phyloP scores from a whole-genome alignment of 2,797 vertebrate species.

The Tapirus indicus region DNA sequence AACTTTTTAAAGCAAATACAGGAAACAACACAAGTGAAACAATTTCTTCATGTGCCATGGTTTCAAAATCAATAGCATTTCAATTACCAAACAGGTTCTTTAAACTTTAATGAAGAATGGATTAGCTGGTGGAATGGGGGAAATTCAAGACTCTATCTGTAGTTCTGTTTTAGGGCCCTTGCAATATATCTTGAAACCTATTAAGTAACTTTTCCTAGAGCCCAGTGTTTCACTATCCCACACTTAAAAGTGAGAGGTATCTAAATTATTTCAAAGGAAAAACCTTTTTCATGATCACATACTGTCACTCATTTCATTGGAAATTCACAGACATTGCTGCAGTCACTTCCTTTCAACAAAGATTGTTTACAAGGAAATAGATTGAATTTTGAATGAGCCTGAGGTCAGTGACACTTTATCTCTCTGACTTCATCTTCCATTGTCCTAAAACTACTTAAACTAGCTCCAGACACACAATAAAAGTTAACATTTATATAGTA shows the following conservation, averaged over 20 bases:
- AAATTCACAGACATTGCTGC: background rate
- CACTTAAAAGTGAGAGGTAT: background rate
- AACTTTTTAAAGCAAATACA: slow-evolving; percentile 75
- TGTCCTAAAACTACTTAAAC: slow-evolving; percentile 41
- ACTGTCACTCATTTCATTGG: background rate
- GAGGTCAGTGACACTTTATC: background rate
- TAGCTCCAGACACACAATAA: slow-evolving; percentile 52
- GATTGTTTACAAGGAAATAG: slow-evolving; percentile 75
- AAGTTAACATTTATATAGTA: slow-evolving; percentile 27
- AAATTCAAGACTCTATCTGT: slow-evolving; percentile 50
- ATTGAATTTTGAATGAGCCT: slow-evolving; percentile 63
- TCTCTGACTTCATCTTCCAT: slow-evolving; percentile 61
- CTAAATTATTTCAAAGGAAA: slow-evolving; percentile 62
- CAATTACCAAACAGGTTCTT: slow-evolving; percentile 63
- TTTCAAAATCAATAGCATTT: slow-evolving; percentile 83
- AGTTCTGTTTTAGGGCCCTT: background rate
- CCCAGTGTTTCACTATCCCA: background rate
- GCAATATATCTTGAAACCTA: background rate
- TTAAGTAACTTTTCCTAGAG: background rate
- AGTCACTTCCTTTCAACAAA: slow-evolving; percentile 45
- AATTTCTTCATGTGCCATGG: slow-evolving; percentile 50
- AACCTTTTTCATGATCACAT: background rate
- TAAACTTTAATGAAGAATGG: slow-evolving; percentile 83
- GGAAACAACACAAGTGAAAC: slow-evolving; percentile 77
- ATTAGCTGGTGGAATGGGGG: slow-evolving; percentile 64